Conservation (phyloP, 2,113 vertebrate genomes). For the Corvus moneduloides region DNA sequence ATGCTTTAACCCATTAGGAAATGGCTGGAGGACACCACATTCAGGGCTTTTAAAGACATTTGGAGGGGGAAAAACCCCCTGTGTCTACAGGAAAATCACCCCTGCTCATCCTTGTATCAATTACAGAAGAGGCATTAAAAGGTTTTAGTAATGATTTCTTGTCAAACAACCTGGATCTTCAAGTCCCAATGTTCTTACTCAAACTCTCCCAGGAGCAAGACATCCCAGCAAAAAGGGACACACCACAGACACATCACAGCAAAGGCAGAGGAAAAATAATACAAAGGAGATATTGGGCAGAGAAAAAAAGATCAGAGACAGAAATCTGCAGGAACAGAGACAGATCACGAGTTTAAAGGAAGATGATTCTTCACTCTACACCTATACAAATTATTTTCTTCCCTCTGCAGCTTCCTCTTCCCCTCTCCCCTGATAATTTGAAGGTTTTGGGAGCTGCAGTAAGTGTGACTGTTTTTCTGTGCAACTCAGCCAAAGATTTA, state of each 20-base stretch:
- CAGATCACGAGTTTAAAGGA: neutral
- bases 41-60: constrained; percentile 25
- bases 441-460: constrained; percentile 20
- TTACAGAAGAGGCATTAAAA: constrained; percentile 45
- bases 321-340: constrained; percentile 10
- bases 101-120: neutral
- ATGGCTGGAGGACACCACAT: neutral
- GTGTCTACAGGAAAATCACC: neutral
- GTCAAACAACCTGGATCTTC: constrained; percentile 21
- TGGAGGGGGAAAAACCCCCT: neutral
- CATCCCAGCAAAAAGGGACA: neutral
- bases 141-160: constrained; percentile 43
- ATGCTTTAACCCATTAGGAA: neutral
- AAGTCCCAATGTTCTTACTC: neutral
- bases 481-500: neutral
- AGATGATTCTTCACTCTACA: constrained; percentile 15
- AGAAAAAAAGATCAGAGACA: neutral
- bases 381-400: constrained; percentile 27
- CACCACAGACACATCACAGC: neutral
- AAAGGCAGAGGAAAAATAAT: neutral
- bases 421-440: neutral
- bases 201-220: neutral
- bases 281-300: neutral
- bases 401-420: neutral
- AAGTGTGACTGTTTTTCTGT: neutral